phyloP scores from a whole-genome alignment of 2,797 vertebrate species.

The Sylvilagus floridanus region DNA sequence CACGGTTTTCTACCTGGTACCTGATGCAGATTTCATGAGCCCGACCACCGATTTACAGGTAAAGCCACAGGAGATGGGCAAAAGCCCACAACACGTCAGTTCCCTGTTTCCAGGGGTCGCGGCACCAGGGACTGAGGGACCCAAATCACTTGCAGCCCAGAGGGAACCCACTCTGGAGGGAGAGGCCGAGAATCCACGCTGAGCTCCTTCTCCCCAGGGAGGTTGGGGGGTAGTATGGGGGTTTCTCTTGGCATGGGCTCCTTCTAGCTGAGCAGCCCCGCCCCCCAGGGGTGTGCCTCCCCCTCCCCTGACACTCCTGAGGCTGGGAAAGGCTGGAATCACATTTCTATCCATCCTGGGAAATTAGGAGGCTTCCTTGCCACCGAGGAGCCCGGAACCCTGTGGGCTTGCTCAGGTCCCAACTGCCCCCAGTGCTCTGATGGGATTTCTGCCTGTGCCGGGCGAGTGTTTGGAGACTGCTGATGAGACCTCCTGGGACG shows the following conservation, averaged over 20 bases:
- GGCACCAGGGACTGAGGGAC: background rate
- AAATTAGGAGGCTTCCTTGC: background rate
- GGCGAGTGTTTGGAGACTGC: background rate
- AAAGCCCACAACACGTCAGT: background rate
- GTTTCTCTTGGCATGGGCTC: background rate
- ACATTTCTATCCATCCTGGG: background rate
- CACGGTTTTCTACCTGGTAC: background rate
- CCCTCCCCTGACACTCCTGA: background rate
- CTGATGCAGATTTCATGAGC: background rate
- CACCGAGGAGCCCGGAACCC: too few relatives aligned
- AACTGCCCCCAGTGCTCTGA: too few relatives aligned
- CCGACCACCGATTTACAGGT: background rate
- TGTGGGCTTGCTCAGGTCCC: background rate
- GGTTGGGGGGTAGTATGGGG: rapidly evolving
- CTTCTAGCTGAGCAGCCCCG: background rate
- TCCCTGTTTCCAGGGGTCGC: background rate
- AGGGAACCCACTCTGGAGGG: background rate
- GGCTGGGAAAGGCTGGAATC: background rate
- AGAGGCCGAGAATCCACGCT: background rate
- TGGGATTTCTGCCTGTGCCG: background rate
- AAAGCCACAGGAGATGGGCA: background rate
- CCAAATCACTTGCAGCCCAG: background rate
- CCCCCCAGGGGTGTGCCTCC: background rate
- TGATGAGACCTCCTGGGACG: background rate
- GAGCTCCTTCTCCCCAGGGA: background rate